These are phyloP conservation scores for Polyommatus iphigenia DNA, from an alignment of 2,888 invertebrate species.

Conservation along the genomic window DNA sequence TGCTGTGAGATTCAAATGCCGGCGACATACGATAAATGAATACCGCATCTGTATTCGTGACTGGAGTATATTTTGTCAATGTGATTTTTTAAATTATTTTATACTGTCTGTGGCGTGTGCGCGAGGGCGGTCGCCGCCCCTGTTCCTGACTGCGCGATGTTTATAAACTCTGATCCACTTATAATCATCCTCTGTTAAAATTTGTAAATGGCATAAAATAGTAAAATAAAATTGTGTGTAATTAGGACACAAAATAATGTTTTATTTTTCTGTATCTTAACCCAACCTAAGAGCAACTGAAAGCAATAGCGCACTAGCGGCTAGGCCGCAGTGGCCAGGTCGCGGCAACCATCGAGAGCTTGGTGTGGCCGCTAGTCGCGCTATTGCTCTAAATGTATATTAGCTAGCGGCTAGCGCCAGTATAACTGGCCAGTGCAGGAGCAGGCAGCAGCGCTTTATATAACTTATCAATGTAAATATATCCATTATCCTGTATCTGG, in stretches of 20 bases:
- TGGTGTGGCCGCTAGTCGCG: no score
- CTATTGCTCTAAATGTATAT: no score
- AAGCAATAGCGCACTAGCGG: no score
- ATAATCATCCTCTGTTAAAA: slow-evolving; percentile 75
- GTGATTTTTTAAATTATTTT: slow-evolving; percentile 62
- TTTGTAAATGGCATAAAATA: slow-evolving; percentile 76
- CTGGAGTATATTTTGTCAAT: slow-evolving; percentile 54
- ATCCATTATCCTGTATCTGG: no score
- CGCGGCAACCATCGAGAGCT: no score
- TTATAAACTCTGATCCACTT: slow-evolving; percentile 58
- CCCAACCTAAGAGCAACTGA: background rate
- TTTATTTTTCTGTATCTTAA: slow-evolving; percentile 51
- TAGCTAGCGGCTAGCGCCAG: no score
- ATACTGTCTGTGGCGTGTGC: slow-evolving; percentile 66
- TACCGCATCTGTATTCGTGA: slow-evolving; percentile 61
- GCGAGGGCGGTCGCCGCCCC: slow-evolving; percentile 68
- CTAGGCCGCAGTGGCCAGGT: no score
- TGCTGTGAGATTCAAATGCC: slow-evolving; percentile 75
- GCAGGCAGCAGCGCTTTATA: no score
- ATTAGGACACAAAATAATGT: slow-evolving; percentile 68
- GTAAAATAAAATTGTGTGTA: slow-evolving; percentile 77
- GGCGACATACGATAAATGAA: slow-evolving; percentile 64
- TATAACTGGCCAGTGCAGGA: no score
- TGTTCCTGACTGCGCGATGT: slow-evolving; percentile 68
- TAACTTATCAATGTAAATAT: no score